Conservation (phyloP, 1,140 invertebrate species). For the Drosophila nasuta region DNA sequence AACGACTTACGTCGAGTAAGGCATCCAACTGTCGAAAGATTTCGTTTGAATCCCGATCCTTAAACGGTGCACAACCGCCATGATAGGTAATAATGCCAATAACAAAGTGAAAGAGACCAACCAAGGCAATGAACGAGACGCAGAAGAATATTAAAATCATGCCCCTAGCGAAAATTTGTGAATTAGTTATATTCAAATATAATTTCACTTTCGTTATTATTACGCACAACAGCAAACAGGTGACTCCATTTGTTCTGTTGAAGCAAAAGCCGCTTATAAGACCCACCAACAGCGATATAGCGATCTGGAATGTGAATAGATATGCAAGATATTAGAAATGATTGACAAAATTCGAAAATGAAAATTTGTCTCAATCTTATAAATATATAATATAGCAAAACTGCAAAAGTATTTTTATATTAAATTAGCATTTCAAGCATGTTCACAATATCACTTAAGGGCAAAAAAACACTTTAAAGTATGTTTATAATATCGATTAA, state of each 20-base stretch:
- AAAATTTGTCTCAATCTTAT: too few species aligned
- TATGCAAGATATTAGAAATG: too few species aligned
- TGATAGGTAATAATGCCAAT: slow-evolving; percentile 89
- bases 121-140: slow-evolving; percentile 87
- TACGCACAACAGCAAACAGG: slow-evolving; percentile 92
- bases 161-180: slow-evolving; percentile 87
- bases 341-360: too few species aligned
- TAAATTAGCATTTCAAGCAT: too few species aligned
- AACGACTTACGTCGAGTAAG: slow-evolving; percentile 86
- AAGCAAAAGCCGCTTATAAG: slow-evolving; percentile 91
- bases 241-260: slow-evolving; percentile 93
- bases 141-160: slow-evolving; percentile 92
- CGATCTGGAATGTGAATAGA: slow-evolving; percentile 41
- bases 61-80: slow-evolving; percentile 91
- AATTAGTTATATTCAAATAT: neutral
- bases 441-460: too few species aligned
- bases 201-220: neutral
- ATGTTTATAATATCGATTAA: too few species aligned
- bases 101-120: slow-evolving; percentile 90
- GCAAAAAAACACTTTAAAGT: too few species aligned
- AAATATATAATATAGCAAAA: too few species aligned
- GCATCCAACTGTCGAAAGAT: slow-evolving; percentile 52
- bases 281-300: slow-evolving; percentile 88
- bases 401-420: too few species aligned
- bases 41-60: slow-evolving; percentile 86